phyloP scores from a whole-genome alignment of 2,113 vertebrate genomes.

The Baryphthengus martii region DNA sequence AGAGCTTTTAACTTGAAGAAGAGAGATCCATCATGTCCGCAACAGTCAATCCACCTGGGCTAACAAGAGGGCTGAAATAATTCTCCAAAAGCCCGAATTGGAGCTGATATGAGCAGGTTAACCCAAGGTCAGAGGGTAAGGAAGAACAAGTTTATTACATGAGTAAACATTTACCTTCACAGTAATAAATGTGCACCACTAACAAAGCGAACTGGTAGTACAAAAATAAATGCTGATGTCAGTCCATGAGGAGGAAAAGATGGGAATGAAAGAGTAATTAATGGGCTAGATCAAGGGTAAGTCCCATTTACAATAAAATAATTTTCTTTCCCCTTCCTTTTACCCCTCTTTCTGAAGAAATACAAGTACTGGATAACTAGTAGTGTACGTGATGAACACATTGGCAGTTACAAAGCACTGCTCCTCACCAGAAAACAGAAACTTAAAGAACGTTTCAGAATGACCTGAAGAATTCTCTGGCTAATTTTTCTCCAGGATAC shows the following conservation, averaged over 20 bases:
- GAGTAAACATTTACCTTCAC: slow-evolving; percentile 58
- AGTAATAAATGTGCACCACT: neutral
- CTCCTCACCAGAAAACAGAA: too few species aligned
- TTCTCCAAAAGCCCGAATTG: neutral
- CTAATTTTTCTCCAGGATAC: too few species aligned
- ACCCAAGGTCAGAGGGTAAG: slow-evolving; percentile 1
- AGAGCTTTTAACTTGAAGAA: neutral
- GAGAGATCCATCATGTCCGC: too few species aligned
- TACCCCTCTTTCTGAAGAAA: neutral
- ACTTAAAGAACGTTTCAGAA: too few species aligned
- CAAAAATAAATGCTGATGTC: slow-evolving; percentile 35
- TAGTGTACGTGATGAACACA: neutral
- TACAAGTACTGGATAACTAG: neutral
- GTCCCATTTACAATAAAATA: fast-evolving
- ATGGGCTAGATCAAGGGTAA: neutral
- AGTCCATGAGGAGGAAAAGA: slow-evolving; percentile 20
- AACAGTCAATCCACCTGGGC: neutral
- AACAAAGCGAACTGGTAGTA: neutral
- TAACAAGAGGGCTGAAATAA: neutral
- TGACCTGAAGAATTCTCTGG: too few species aligned
- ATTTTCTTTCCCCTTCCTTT: neutral
- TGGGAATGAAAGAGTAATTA: neutral
- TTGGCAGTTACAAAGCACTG: neutral
- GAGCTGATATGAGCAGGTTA: neutral
- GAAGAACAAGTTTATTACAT: neutral